Base-by-base conservation (phyloP, 2,113 vertebrate genomes). In the Oxygymnocypris stewartii region DNA sequence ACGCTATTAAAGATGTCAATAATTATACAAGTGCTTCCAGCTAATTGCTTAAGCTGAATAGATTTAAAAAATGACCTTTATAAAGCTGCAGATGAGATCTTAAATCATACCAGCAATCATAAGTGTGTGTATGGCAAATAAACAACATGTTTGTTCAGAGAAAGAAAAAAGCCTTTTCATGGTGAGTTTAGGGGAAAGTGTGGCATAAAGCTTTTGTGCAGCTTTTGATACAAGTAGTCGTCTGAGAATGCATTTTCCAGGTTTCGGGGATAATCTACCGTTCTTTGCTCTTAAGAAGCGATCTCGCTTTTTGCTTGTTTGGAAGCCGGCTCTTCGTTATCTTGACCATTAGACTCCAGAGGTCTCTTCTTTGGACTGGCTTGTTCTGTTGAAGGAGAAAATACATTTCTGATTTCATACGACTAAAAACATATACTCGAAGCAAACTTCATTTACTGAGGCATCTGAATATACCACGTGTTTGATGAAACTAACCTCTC, bases 301-400 rank as follows among this genome's bases (percentile, higher is more conserved):
- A 97, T 98, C 94, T 98, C 97, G 88, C 96, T 97, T 95, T 98
- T 99, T 90, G 90, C 87, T 88, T 97, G 96, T 92, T 99, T 99
- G 57, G 96, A 91, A 86, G 94, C 94, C 28, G 97, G 96, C 65
- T 93, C 92, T 18, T 86, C 92, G 9, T 78, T 67, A 0, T 91
- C 95, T 87, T 95, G 94, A 84, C 93, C 90, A 79, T 94, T 93
- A 5, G 31, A 90, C 61, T 97, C 96, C 85, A 95, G 92, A 67
- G 94, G 90, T 93, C 97, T 96, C 92, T 97, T 97, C 93, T 97
- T 98, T 77, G 93, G 91, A 88, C 93, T 95, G 81, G 84, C 84
- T 14, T 90, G 91, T 51, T 89, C 94, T 94, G 67, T 1, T 83
- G 40, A 88, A 85, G 13, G 4, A 28, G 69, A 59, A 89, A 16